Percentiles rank a stretch among this genome's conserved stretches.
phyloP scores from a whole-genome alignment of 2,888 invertebrate species.

The Drosophila acutilabella region DNA sequence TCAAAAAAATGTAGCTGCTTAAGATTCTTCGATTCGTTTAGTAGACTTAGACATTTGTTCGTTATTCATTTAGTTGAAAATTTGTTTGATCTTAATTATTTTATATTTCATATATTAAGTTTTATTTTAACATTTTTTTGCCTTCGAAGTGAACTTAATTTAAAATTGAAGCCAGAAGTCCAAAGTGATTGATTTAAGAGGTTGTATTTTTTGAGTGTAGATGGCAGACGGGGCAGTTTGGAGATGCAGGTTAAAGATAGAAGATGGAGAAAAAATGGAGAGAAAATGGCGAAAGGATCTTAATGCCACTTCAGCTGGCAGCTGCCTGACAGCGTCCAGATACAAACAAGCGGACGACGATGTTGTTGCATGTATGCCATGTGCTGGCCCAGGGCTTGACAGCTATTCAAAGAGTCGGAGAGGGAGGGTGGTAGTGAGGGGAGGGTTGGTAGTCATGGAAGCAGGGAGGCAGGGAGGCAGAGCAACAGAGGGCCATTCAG shows the following conservation, averaged over 20 bases:
- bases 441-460: neutral
- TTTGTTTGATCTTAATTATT: too few relatives aligned
- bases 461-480: conserved; percentile 1
- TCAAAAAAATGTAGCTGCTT: too few relatives aligned
- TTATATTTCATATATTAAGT: too few relatives aligned
- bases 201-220: neutral
- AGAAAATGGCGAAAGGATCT: conserved; percentile 52
- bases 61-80: too few relatives aligned
- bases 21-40: too few relatives aligned
- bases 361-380: conserved; percentile 55
- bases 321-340: conserved; percentile 80
- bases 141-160: too few relatives aligned
- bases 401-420: conserved; percentile 27
- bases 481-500: conserved; percentile 4
- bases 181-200: too few relatives aligned
- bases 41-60: too few relatives aligned
- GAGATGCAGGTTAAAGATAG: neutral
- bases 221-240: neutral
- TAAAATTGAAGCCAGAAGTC: too few relatives aligned
- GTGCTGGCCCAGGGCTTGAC: conserved; percentile 51
- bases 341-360: conserved; percentile 39
- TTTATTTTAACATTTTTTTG: too few relatives aligned
- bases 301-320: conserved; percentile 82
- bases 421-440: conserved; percentile 8
- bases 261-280: neutral